Base-by-base conservation (phyloP, 2,113 vertebrate species). In the Pungitius pungitius region DNA sequence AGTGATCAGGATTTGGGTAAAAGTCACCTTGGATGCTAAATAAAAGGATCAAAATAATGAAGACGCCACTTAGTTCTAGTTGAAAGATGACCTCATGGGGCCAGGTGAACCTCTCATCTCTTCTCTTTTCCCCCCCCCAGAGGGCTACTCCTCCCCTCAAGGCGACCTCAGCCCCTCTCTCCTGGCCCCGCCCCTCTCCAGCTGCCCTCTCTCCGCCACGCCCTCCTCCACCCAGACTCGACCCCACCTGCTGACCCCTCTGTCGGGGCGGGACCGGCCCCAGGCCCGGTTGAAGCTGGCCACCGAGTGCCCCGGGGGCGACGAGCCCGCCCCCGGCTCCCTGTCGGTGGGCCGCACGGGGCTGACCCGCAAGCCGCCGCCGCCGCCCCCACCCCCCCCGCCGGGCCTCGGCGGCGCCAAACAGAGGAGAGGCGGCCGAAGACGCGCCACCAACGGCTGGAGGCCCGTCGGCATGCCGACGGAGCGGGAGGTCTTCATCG, bases 401-500 rank as follows among this genome's bases (percentile, higher is more conserved):
- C 93, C 94, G 0, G 94, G 94, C 73, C 67, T 86, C 37, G 90
- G 94, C 49, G 27, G 69, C 78, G 58, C 78, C 83, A 96, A 96
- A 78, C 96, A 96, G 75, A 95, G 93, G 6, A 94, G 93, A 12
- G 94, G 94, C 69, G 93, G 91, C 89, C 93, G 93, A 12, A 92
- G 95, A 15, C 93, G 96, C 0, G 94, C 96, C n/a, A 99, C 97
- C 13, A 99, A 99, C 0, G 97, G 97, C 73, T 99, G 97, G 97
- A 91, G 95, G 9, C 95, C 97, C 0, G 94, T 98, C 0, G 97
- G 97, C 18, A 80, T 92, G 0, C 94, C 97, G 47, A 95, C 93
- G 0, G 96, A 99, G 89, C 97, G 94, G 85, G 96, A 97, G 0
- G 96, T 99, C 80, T 99, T 97, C 2, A 95, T 99, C 0, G 95